Evolutionary conservation across 2,113 vertebrate species (phyloP).

Genomic region (Alligator mississippiensis): DNA sequence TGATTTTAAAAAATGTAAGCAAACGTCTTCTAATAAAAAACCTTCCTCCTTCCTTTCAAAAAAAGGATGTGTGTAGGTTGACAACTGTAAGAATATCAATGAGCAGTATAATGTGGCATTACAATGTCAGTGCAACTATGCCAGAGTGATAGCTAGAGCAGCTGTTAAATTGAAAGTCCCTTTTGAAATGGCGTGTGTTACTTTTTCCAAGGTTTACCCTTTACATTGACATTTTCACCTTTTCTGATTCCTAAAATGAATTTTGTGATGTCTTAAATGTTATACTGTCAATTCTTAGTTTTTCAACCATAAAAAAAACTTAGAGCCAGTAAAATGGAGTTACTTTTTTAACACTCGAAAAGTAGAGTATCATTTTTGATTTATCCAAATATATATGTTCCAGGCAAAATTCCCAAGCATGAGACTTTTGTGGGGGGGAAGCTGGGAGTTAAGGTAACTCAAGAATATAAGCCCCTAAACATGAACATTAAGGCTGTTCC

Average conservation of each 20-base stretch:
- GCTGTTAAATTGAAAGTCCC: background rate
- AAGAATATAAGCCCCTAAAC: too few relatives aligned
- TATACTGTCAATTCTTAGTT: background rate
- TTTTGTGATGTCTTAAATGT: background rate
- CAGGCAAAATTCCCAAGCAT: background rate
- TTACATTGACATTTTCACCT: background rate
- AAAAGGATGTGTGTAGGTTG: accelerated
- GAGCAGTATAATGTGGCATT: background rate
- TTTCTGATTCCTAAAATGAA: background rate
- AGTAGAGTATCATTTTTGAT: background rate
- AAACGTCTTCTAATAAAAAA: background rate
- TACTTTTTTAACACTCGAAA: background rate
- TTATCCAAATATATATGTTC: background rate
- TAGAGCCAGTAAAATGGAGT: accelerated
- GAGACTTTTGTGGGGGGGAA: background rate
- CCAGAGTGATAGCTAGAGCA: background rate
- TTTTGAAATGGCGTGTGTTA: background rate
- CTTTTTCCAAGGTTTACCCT: background rate
- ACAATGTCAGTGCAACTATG: background rate
- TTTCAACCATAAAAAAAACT: background rate
- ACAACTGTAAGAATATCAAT: slow-evolving; percentile 1
- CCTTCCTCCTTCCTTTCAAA: background rate
- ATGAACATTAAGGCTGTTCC: too few relatives aligned
- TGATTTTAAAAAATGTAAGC: background rate
- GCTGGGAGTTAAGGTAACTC: too few relatives aligned